These are phyloP conservation scores for Xanthia icteritia DNA, from an alignment of 2,888 invertebrate species.

Conservation along the genomic window DNA sequence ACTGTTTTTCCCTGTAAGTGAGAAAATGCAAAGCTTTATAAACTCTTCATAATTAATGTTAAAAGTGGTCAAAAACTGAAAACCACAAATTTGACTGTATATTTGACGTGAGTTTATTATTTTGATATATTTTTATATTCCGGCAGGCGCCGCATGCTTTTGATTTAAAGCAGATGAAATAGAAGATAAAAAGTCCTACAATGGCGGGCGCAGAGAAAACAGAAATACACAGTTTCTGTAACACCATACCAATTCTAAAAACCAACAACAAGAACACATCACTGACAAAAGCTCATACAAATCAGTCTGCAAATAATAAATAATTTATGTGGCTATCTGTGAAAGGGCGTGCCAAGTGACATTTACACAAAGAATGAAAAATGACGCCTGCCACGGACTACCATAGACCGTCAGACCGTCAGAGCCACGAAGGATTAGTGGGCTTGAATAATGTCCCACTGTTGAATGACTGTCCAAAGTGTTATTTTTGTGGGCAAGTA, in stretches of 20 bases:
- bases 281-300: slow-evolving; percentile 62
- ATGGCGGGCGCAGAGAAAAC: not conserved
- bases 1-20: not conserved
- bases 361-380: slow-evolving; percentile 82
- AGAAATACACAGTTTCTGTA: not conserved
- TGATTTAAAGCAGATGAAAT: not conserved
- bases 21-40: not conserved
- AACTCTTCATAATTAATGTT: not conserved
- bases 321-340: slow-evolving; percentile 74
- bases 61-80: not conserved
- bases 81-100: not conserved
- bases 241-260: slow-evolving; percentile 32
- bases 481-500: slow-evolving; percentile 64
- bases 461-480: slow-evolving; percentile 59
- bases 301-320: slow-evolving; percentile 73
- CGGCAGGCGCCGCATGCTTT: not conserved
- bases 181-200: not conserved
- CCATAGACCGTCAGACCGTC: slow-evolving; percentile 51
- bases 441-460: slow-evolving; percentile 58
- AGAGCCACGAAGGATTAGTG: slow-evolving; percentile 56
- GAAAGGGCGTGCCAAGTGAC: slow-evolving; percentile 75
- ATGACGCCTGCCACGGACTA: slow-evolving; percentile 71
- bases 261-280: slow-evolving; percentile 55
- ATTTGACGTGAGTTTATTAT: not conserved
- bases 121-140: not conserved